Percentiles rank a stretch among this genome's conserved stretches.
These are phyloP conservation scores for Cladorhizidae sp. DNA, from an alignment of 37 sponge, comb jelly and placozoan genomes.

Conservation along the genomic window DNA sequence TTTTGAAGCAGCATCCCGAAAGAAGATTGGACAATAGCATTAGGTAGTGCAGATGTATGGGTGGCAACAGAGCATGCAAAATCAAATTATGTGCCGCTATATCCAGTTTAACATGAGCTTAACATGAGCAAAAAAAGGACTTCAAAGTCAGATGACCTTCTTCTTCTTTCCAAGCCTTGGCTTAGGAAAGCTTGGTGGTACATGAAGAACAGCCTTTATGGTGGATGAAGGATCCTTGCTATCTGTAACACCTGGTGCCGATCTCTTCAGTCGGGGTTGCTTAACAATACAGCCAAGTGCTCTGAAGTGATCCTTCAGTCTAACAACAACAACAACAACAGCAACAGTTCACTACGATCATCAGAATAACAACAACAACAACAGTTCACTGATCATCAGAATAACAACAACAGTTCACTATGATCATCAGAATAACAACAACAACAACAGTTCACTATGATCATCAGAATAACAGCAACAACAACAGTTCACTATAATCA, in stretches of 20 bases:
- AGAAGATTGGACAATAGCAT: too few relatives aligned
- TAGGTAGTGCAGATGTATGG: too few relatives aligned
- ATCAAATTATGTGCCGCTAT: too few relatives aligned
- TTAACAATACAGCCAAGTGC: constrained; percentile 50
- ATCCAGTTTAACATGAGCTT: too few relatives aligned
- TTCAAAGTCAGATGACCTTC: background rate
- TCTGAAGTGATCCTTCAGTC: constrained; percentile 38
- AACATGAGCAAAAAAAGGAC: background rate
- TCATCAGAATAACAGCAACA: constrained; percentile 15
- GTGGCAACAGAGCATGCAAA: too few relatives aligned
- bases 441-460: too few relatives aligned
- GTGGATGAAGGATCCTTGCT: background rate
- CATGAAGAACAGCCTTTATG: constrained; percentile 32
- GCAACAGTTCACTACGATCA: background rate
- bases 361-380: too few relatives aligned
- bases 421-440: too few relatives aligned
- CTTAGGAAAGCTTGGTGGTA: constrained; percentile 57
- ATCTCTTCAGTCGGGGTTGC: constrained; percentile 13
- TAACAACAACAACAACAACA: constrained; percentile 2
- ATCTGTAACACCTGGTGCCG: background rate
- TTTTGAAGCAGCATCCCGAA: too few relatives aligned
- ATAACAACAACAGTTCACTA: too few relatives aligned
- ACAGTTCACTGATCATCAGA: too few relatives aligned
- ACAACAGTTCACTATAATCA: background rate
- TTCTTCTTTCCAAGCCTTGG: background rate